These are phyloP conservation scores for Mormyrus lacerda DNA, from an alignment of 2,113 vertebrate species.

Conservation along the genomic window DNA sequence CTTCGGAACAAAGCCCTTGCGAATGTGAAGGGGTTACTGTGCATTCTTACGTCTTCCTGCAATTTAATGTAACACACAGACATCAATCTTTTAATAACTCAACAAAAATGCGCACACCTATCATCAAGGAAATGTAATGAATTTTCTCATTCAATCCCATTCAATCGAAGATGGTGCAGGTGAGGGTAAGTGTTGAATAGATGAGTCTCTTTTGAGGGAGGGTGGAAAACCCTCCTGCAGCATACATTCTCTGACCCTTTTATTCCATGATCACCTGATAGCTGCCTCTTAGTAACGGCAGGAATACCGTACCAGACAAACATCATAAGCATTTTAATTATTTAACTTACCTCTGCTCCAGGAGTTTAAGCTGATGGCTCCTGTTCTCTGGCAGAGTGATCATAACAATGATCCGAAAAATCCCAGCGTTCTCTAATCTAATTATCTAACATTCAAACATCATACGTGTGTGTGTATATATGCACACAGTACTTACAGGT, in stretches of 20 bases:
- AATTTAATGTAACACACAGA: neutral
- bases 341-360: neutral
- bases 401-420: neutral
- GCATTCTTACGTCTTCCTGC: neutral
- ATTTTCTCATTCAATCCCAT: neutral
- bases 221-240: neutral
- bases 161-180: neutral
- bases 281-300: neutral
- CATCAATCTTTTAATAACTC: neutral
- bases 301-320: neutral
- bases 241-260: neutral
- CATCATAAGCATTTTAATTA: neutral
- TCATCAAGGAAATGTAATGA: neutral
- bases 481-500: neutral
- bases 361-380: neutral
- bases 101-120: neutral
- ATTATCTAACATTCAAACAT: neutral
- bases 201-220: neutral
- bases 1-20: neutral
- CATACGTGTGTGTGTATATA: neutral
- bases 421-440: neutral
- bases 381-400: neutral
- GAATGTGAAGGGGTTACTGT: neutral
- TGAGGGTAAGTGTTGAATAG: neutral
- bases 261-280: slow-evolving; percentile 4